Percentiles rank a stretch among this genome's conserved stretches.
These are phyloP conservation scores for Hyles lineata DNA, from an alignment of 2,888 invertebrate species.

Conservation along the genomic window DNA sequence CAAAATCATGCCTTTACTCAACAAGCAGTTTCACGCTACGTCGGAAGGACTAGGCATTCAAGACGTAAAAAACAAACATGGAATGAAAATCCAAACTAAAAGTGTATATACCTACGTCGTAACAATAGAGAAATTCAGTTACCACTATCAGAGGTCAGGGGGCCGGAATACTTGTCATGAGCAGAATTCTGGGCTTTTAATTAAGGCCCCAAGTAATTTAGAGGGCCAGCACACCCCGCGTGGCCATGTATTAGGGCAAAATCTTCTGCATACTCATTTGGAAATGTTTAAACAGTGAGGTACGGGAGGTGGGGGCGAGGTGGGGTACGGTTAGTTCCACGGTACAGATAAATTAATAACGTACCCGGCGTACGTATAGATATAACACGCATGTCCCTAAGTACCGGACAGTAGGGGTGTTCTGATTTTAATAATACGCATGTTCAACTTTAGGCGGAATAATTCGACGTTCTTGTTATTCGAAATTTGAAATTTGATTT, in stretches of 20 bases:
- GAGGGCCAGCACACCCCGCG: slow-evolving; percentile 67
- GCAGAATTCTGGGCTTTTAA: slow-evolving; percentile 83
- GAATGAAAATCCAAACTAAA: slow-evolving; percentile 39
- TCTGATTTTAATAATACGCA: slow-evolving; percentile 43
- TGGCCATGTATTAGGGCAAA: slow-evolving; percentile 74
- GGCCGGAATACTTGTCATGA: slow-evolving; percentile 81
- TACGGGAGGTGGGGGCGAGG: slow-evolving; percentile 52
- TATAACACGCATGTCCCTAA: slow-evolving; percentile 76
- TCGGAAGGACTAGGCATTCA: too few species aligned
- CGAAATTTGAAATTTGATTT: too few species aligned
- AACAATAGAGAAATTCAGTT: slow-evolving; percentile 65
- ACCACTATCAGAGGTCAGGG: slow-evolving; percentile 68
- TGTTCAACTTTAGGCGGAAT: slow-evolving; percentile 33
- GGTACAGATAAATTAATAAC: slow-evolving; percentile 84
- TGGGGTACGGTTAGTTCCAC: slow-evolving; percentile 80
- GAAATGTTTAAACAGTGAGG: slow-evolving; percentile 80
- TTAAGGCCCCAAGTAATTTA: slow-evolving; percentile 82
- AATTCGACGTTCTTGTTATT: slow-evolving; percentile 14
- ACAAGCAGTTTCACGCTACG: too few species aligned
- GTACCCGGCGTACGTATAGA: slow-evolving; percentile 62
- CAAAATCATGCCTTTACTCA: too few species aligned
- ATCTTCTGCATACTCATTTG: slow-evolving; percentile 83
- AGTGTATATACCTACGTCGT: slow-evolving; percentile 43
- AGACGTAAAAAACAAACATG: background rate
- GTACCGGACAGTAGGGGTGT: slow-evolving; percentile 59